phyloP scores from a whole-genome alignment of 2,113 vertebrate species.

The Ceyx cyanopectus region DNA sequence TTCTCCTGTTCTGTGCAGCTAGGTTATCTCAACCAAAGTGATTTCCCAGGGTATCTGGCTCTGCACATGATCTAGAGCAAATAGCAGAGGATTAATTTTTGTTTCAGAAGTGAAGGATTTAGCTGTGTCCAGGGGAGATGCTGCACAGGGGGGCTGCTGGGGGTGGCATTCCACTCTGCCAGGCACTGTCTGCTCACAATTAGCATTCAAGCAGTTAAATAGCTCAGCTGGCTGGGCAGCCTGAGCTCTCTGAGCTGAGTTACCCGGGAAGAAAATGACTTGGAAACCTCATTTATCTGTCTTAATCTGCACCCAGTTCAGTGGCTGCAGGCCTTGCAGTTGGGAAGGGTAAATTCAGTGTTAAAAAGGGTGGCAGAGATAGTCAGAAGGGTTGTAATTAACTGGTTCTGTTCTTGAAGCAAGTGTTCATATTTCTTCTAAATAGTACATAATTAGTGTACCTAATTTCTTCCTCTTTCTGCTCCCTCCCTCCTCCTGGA shows the following conservation, averaged over 20 bases:
- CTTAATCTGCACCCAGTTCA: neutral
- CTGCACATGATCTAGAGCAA: slow-evolving; percentile 56
- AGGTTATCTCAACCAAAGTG: slow-evolving; percentile 18
- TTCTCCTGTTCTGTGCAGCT: neutral
- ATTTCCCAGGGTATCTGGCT: slow-evolving; percentile 44
- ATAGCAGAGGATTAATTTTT: slow-evolving; percentile 41
- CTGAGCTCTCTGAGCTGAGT: neutral
- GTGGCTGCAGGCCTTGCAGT: neutral
- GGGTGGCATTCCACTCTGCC: slow-evolving; percentile 34
- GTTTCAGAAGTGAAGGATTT: slow-evolving; percentile 47
- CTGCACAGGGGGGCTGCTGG: neutral
- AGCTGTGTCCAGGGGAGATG: slow-evolving; percentile 10
- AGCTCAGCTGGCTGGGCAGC: slow-evolving; percentile 22
- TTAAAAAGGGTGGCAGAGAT: neutral
- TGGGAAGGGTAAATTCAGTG: neutral
- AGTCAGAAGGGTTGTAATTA: neutral
- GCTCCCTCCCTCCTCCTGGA: neutral
- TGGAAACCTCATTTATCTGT: neutral
- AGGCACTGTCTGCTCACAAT: slow-evolving; percentile 46
- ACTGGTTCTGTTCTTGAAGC: neutral
- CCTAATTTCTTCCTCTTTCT: neutral
- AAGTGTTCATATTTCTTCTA: neutral
- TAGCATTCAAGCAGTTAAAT: slow-evolving; percentile 44
- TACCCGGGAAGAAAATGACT: neutral
- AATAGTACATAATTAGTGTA: neutral